Evolutionary conservation across 2,888 invertebrate species (phyloP).

Genomic region (Machimus rusticus): DNA sequence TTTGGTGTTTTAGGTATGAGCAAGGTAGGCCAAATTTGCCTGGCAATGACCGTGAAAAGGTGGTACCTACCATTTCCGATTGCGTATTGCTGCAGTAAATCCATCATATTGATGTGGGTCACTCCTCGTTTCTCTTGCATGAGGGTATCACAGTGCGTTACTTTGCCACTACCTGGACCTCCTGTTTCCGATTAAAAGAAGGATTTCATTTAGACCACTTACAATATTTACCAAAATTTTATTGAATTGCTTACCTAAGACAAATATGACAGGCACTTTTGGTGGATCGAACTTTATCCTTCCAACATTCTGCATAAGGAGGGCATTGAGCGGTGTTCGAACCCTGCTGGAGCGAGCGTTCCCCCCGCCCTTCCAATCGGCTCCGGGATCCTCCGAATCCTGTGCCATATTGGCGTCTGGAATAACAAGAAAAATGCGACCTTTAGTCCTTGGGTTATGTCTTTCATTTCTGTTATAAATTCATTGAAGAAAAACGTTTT

Average conservation of each 20-base stretch:
- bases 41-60: not conserved
- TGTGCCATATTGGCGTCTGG: slow-evolving; percentile 72
- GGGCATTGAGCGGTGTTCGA: slow-evolving; percentile 62
- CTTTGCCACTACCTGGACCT: slow-evolving; percentile 97
- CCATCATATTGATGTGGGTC: slow-evolving; percentile 91
- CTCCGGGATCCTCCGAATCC: slow-evolving; percentile 72
- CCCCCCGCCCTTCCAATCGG: slow-evolving; percentile 60
- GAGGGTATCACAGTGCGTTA: slow-evolving; percentile 93
- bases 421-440: slow-evolving; percentile 32
- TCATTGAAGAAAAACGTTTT: not conserved
- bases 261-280: slow-evolving; percentile 87
- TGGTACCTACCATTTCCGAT: slow-evolving; percentile 79
- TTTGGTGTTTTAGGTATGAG: not conserved
- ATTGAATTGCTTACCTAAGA: slow-evolving; percentile 70
- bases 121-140: slow-evolving; percentile 86
- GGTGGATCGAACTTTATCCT: slow-evolving; percentile 86
- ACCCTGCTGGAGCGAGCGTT: slow-evolving; percentile 33
- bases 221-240: not conserved
- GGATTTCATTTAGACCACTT: not conserved
- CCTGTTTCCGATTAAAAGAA: slow-evolving; percentile 66
- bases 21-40: not conserved
- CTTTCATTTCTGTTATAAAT: not conserved
- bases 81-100: slow-evolving; percentile 86
- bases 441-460: not conserved
- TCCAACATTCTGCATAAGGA: slow-evolving; percentile 79